These are phyloP conservation scores for Aphrophora alni DNA, from an alignment of 2,888 invertebrate species.

Conservation along the genomic window DNA sequence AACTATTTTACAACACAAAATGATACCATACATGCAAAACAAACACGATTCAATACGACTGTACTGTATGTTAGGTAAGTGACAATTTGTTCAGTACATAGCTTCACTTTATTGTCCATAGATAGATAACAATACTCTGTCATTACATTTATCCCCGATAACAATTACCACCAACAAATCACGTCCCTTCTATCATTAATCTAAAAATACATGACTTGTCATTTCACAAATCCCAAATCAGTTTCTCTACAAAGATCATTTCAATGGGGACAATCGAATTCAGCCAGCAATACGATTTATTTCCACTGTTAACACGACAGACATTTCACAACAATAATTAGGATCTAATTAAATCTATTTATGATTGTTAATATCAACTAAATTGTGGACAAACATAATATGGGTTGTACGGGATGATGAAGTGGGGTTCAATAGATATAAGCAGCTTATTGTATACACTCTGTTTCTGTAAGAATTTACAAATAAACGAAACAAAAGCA, in stretches of 20 bases:
- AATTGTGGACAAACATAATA: background rate
- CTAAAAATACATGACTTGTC: background rate
- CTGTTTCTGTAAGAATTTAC: too few relatives aligned
- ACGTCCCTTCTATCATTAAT: background rate
- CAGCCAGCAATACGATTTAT: too few relatives aligned
- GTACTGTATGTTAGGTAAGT: too few relatives aligned
- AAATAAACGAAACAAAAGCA: too few relatives aligned
- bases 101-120: background rate
- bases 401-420: background rate
- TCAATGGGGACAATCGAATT: background rate
- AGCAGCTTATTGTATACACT: too few relatives aligned
- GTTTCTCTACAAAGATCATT: background rate
- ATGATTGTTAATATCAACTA: background rate
- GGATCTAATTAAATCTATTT: background rate
- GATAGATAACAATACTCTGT: background rate
- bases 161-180: background rate
- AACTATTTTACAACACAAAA: too few relatives aligned
- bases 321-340: background rate
- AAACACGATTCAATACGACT: too few relatives aligned
- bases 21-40: too few relatives aligned
- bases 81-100: background rate
- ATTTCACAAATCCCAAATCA: background rate
- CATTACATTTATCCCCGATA: too few relatives aligned
- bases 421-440: too few relatives aligned
- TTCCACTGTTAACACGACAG: too few relatives aligned